Base-by-base conservation (phyloP, 2,797 vertebrate species). In the Cichlasoma orientale region DNA sequence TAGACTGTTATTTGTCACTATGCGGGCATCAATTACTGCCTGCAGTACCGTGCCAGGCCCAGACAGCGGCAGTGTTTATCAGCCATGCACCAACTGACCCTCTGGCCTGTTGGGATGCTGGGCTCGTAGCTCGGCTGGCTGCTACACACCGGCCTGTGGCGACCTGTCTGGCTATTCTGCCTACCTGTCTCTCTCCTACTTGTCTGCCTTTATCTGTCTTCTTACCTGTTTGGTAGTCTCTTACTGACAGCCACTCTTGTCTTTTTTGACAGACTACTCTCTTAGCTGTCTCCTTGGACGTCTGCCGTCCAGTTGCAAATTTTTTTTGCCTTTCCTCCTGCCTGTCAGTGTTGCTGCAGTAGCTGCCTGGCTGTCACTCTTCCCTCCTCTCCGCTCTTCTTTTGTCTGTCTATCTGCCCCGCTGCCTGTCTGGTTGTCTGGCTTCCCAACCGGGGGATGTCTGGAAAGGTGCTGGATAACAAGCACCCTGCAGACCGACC, bases 51-150 rank as follows among this genome's bases (percentile, higher is more conserved):
- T 58, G 41, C 74, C 90, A 89, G 86, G 90, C 91, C 93, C 95
- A 92, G 91, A 80, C 82, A 89, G 93, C 84, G 94, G 94, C 92
- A 86, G 86, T 90, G 89, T 93, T 88, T 66, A 50, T 91, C 88
- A 90, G 92, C 72, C 29, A 2, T 88, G 59, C 74, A 36, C 50
- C 54, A 12, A 31, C 75, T 84, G 88, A 87, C 89, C 90, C 83
- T 74, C 78, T 88, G 81, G 85, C 88, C 91, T 89, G 92, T 95
- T 94, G 86, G 87, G 92, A 95, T 95, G 93, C 94, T 90, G 86
- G 88, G 86, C 91, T 94, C 84, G 90, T 94, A 92, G 88, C 84
- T 63, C 21, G 53, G 66, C 84, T 74, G 84, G 79, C 85, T 90
- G 86, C 84, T 86, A 63, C 14, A 41, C 77, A 73, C 83, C 74